Evolutionary conservation across 2,797 vertebrate genomes (phyloP).

Genomic region (Phoxinus dragarum): DNA sequence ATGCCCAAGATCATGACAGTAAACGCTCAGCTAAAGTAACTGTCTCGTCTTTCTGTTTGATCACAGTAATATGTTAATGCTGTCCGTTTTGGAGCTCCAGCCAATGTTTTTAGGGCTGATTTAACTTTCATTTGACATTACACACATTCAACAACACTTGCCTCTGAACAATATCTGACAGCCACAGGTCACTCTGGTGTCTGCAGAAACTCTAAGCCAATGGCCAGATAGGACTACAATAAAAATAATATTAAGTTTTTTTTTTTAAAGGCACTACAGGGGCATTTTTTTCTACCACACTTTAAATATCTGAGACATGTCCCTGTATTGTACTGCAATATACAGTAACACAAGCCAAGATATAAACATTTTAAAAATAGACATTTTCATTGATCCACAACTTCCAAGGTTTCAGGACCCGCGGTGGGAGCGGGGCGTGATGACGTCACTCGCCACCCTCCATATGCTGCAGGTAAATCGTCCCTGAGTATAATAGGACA

Average conservation of each 20-base stretch:
- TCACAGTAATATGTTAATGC: neutral
- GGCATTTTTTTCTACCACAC: neutral
- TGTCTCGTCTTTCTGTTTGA: neutral
- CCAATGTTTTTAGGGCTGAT: neutral
- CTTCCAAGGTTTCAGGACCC: neutral
- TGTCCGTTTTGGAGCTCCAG: neutral
- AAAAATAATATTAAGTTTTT: neutral
- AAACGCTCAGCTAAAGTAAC: neutral
- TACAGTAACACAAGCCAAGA: neutral
- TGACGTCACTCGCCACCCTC: constrained; percentile 15
- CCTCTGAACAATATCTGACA: neutral
- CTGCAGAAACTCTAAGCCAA: neutral
- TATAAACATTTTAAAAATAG: neutral
- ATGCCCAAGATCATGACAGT: neutral
- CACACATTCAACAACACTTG: neutral
- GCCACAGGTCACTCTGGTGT: neutral
- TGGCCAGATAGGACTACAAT: neutral
- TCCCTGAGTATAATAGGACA: constrained; percentile 25
- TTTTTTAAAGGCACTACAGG: neutral
- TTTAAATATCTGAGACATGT: neutral
- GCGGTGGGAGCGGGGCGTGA: neutral
- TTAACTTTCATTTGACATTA: constrained; percentile 6
- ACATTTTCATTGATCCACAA: neutral
- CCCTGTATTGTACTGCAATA: neutral
- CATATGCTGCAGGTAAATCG: constrained; percentile 18